Evolutionary conservation across 1,140 invertebrate species (phyloP).

Genomic region (Aphis craccivora): DNA sequence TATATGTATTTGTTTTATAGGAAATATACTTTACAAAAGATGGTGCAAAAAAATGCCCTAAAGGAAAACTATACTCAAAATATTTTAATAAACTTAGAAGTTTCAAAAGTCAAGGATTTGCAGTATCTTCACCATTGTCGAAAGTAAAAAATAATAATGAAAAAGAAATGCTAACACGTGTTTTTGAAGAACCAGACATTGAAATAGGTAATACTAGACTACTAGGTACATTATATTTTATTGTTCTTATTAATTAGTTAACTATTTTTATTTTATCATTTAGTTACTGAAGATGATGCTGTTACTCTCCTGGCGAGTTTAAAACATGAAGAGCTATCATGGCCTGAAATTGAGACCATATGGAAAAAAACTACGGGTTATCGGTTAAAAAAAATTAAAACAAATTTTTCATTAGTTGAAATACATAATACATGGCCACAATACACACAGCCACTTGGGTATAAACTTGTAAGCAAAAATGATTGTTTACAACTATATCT

Average conservation of each 20-base stretch:
- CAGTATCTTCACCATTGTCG: background rate
- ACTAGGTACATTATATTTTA: background rate
- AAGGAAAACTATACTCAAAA: background rate
- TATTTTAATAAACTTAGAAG: conserved; percentile 1
- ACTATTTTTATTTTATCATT: background rate
- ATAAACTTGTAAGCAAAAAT: background rate
- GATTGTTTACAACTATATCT: background rate
- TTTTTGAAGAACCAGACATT: background rate
- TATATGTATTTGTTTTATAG: background rate
- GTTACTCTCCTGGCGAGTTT: background rate
- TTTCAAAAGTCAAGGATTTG: background rate
- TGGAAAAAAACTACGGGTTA: conserved; percentile 4
- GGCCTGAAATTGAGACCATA: background rate
- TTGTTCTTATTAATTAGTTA: background rate
- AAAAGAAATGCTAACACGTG: background rate
- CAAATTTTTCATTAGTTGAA: background rate
- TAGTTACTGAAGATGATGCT: background rate
- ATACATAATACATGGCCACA: background rate
- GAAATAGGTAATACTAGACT: background rate
- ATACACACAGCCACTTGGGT: background rate
- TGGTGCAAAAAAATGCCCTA: background rate
- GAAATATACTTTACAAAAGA: conserved; percentile 14
- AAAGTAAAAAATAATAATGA: background rate
- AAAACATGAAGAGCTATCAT: background rate
- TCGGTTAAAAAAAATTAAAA: background rate